These are phyloP conservation scores for Heteromurus nitidus DNA, from an alignment of 2,888 invertebrate genomes.

Conservation along the genomic window DNA sequence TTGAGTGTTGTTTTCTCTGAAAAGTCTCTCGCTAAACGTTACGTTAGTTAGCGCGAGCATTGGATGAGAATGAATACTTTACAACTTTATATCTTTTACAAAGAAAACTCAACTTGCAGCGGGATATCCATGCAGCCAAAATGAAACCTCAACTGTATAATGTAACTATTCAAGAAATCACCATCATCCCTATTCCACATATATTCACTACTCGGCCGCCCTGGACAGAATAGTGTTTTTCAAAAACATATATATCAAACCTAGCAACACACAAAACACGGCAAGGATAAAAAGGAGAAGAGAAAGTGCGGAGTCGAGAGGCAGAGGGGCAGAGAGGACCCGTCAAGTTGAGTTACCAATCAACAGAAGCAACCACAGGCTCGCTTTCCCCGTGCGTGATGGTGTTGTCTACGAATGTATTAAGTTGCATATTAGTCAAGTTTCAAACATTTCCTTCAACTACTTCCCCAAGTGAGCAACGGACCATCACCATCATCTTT, in stretches of 20 bases:
- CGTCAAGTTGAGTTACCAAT: constrained; percentile 49
- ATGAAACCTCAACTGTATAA: constrained; percentile 18
- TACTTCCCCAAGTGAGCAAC: background rate
- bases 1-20: background rate
- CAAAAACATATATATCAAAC: background rate
- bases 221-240: background rate
- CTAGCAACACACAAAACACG: background rate
- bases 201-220: background rate
- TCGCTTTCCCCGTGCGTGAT: constrained; percentile 2
- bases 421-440: constrained; percentile 51
- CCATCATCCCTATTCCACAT: background rate
- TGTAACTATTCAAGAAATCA: constrained; percentile 1
- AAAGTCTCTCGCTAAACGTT: background rate
- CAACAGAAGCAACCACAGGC: constrained; percentile 37
- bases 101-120: background rate
- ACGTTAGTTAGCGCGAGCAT: background rate
- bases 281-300: constrained; percentile 6
- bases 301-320: background rate
- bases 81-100: constrained; percentile 10
- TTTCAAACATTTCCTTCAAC: constrained; percentile 33
- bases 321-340: constrained; percentile 8
- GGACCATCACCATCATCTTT: constrained; percentile 6
- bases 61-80: constrained; percentile 22
- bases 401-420: constrained; percentile 29
- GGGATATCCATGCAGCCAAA: constrained; percentile 10